Conservation (phyloP, 2,113 vertebrate species). For the Rallus limicola region DNA sequence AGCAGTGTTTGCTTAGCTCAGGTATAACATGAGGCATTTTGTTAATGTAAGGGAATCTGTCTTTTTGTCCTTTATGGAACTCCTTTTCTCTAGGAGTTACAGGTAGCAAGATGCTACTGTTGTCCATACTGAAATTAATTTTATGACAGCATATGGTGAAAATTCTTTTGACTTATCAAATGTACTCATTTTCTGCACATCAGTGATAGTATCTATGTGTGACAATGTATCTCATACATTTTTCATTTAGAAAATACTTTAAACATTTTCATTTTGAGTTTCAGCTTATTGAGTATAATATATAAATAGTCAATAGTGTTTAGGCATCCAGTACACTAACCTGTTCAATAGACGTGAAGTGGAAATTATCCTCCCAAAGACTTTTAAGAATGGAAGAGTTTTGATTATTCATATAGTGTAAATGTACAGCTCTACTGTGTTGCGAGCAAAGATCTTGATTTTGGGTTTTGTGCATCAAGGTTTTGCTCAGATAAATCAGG, state of each 20-base stretch:
- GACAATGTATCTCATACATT: background rate
- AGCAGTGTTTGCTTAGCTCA: background rate
- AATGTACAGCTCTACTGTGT: background rate
- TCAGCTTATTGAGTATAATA: background rate
- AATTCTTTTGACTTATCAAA: background rate
- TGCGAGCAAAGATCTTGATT: background rate
- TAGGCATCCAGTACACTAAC: background rate
- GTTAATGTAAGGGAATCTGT: background rate
- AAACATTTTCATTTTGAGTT: background rate
- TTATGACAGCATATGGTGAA: background rate
- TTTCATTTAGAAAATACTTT: background rate
- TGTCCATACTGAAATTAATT: background rate
- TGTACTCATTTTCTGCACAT: background rate
- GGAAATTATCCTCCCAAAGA: background rate
- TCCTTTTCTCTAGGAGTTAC: background rate
- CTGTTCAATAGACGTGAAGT: background rate
- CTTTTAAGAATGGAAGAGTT: background rate
- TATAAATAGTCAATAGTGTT: background rate
- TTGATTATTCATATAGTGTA: background rate
- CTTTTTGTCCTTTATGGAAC: background rate
- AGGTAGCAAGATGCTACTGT: background rate
- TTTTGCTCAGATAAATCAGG: background rate
- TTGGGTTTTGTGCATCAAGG: background rate
- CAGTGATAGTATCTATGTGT: background rate
- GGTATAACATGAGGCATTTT: background rate